phyloP scores from a whole-genome alignment of 2,797 vertebrate species.

The Enteromius anoplus region DNA sequence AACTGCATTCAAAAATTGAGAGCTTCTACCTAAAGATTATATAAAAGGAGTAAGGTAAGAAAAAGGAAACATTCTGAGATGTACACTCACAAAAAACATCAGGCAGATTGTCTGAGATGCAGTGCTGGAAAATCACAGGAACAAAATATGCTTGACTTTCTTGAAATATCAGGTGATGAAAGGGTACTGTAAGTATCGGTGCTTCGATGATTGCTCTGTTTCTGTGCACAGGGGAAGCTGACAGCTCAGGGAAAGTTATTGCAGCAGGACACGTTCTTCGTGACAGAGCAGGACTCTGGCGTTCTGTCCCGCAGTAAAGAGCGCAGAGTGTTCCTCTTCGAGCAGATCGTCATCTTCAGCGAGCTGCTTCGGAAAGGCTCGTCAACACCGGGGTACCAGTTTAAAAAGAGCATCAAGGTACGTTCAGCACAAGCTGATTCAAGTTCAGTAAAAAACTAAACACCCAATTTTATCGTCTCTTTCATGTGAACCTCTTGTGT shows the following conservation, averaged over 20 bases:
- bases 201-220: neutral
- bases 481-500: slow-evolving; percentile 19
- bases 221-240: slow-evolving; percentile 85
- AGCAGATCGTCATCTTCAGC: slow-evolving; percentile 96
- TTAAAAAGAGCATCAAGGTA: slow-evolving; percentile 83
- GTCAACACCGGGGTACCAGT: slow-evolving; percentile 90
- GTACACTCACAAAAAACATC: neutral
- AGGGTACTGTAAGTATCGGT: neutral
- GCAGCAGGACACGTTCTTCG: slow-evolving; percentile 96
- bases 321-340: slow-evolving; percentile 93
- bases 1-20: neutral
- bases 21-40: neutral
- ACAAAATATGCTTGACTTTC: neutral
- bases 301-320: slow-evolving; percentile 95
- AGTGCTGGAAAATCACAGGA: neutral
- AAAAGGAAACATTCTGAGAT: neutral
- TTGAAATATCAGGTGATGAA: neutral
- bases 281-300: slow-evolving; percentile 91
- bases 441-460: neutral
- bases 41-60: neutral
- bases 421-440: neutral
- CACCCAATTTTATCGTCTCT: neutral
- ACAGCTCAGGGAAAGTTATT: slow-evolving; percentile 95
- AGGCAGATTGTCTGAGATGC: neutral
- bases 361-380: slow-evolving; percentile 94